Conservation (phyloP, 1,140 invertebrate genomes). For the Pseudomyrmex dendroicus region DNA sequence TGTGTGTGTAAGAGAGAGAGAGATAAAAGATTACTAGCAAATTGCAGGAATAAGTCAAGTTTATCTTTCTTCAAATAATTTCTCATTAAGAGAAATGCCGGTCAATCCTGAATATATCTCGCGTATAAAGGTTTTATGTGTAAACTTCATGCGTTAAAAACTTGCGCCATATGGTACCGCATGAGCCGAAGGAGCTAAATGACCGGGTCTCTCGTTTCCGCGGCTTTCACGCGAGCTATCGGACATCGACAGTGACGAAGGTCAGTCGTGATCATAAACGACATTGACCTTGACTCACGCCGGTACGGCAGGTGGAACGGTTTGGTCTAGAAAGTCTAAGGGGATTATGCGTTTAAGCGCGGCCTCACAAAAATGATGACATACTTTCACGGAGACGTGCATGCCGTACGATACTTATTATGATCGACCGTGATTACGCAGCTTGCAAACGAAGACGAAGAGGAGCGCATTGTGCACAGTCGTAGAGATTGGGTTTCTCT, state of each 20-base stretch:
- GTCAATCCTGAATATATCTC: neutral
- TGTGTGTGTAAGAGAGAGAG: neutral
- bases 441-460: conserved; percentile 49
- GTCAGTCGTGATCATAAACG: conserved; percentile 58
- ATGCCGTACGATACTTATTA: conserved; percentile 40
- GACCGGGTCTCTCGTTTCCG: conserved; percentile 22
- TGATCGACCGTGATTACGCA: conserved; percentile 54
- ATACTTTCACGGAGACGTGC: conserved; percentile 44
- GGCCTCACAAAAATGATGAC: conserved; percentile 49
- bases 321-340: conserved; percentile 54
- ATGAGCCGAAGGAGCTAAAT: conserved; percentile 20
- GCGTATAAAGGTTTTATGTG: neutral
- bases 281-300: conserved; percentile 53
- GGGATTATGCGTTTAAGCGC: conserved; percentile 43
- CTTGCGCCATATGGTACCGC: conserved; percentile 12
- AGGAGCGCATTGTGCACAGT: conserved; percentile 29
- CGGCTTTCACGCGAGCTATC: conserved; percentile 58
- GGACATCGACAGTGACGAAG: conserved; percentile 59
- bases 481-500: neutral
- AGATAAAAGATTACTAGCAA: neutral
- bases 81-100: conserved; percentile 5
- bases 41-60: conserved; percentile 9
- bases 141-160: neutral
- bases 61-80: neutral
- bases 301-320: conserved; percentile 27